Conservation (phyloP, 2,797 vertebrate species). For the Chiroxiphia lanceolata region DNA sequence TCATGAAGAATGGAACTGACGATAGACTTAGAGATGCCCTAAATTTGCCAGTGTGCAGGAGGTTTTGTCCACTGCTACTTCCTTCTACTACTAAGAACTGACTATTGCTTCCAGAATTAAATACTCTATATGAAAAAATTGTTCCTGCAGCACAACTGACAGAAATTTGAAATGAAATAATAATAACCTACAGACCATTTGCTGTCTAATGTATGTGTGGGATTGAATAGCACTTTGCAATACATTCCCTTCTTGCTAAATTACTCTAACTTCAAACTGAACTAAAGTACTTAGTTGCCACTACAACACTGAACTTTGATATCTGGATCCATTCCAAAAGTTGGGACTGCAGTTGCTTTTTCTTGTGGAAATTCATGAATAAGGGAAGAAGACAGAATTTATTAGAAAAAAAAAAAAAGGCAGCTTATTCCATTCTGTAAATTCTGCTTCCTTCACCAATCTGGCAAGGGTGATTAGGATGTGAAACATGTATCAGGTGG, state of each 20-base stretch:
- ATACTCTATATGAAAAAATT: constrained; percentile 5
- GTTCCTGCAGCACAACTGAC: constrained; percentile 29
- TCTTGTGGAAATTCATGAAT: neutral
- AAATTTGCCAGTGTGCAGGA: constrained; percentile 9
- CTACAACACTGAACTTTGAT: constrained; percentile 25
- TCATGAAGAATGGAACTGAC: neutral
- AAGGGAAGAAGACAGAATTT: neutral
- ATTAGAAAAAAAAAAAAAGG: neutral
- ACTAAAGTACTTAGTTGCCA: constrained; percentile 39
- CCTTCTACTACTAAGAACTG: constrained; percentile 1
- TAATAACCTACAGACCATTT: constrained; percentile 59
- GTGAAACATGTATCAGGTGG: neutral
- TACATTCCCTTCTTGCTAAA: constrained; percentile 41
- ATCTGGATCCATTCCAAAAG: constrained; percentile 30
- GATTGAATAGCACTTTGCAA: constrained; percentile 45
- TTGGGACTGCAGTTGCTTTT: neutral
- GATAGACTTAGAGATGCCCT: constrained; percentile 27
- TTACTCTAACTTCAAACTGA: constrained; percentile 49
- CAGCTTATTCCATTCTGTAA: neutral
- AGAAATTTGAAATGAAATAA: constrained; percentile 56
- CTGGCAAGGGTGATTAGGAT: neutral
- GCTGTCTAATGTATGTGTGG: constrained; percentile 61
- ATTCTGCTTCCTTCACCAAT: neutral
- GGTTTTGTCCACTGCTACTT: constrained; percentile 43
- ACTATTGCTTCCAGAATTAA: constrained; percentile 48